Evolutionary conservation across 1,140 invertebrate genomes (phyloP), one percentile per base, ranked within the genome.

Genomic region (Lucilia sericata): DNA sequence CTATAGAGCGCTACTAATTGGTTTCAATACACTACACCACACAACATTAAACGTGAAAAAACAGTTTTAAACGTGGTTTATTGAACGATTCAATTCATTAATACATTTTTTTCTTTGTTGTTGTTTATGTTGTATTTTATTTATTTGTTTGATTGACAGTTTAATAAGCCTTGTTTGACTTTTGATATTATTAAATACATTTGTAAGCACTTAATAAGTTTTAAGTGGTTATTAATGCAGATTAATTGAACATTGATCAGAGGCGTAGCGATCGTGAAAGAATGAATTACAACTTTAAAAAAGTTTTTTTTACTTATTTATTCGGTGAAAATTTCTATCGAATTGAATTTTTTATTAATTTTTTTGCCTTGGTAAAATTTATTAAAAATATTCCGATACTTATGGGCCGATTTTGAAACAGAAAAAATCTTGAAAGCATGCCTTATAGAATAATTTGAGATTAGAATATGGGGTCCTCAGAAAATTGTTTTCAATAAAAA

Each of bases 181-280:
- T 80, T 49, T 47, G 76, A 80, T 80, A 80, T 49, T 80, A 80
- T 80, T 25, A 80, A 80, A 80, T 51, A 80, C 76, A 80, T 80
- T 80, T 80, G 76, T 80, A 80, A 80, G 76, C 76, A 80, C 76
- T 80, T 80, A 80, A 80, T 80, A 80, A 80, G 76, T 80, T 80
- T 80, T 80, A 80, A 80, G 76, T 80, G 76, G 76, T 80, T 80
- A 80, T 80, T 80, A 80, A 80, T 80, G 76, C 76, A 36, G 82
- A 82, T 82, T 65, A 82, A 82, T 82, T 75, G 74, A 83, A 51
- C 49, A 82, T 21, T 84, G 65, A 49, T 21, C 76, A 80, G 76
- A 51, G 76, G 76, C 76, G 76, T 80, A 80, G 76, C 19, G 5
- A n/a, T 80, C 65, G n/a, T 21, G n/a, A 70, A n/a, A 21, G 19